Base-by-base conservation (phyloP, 2,888 invertebrate species). In the Balanococcus diminutus region DNA sequence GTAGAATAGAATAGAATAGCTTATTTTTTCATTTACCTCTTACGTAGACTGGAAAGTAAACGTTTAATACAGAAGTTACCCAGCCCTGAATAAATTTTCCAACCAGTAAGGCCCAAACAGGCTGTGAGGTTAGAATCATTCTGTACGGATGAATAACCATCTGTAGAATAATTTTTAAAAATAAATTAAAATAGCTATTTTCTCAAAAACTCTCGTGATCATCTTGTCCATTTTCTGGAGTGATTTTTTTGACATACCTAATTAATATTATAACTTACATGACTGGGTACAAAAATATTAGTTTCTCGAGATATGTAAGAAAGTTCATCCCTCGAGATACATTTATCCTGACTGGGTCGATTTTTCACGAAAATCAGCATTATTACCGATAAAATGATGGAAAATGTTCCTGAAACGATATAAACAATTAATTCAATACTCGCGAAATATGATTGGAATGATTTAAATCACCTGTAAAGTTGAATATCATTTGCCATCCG, bases 71-170 rank as follows among this genome's bases (percentile, higher is more conserved):
- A 9, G 79, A 79, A n/a, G 8, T 32, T 39, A 39, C 19, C 79
- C 79, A 79, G 22, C 36, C 28, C 2, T 79, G 36, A 28, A 79
- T 32, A n/a, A 79, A 79, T 39, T 32, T 31, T 3, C 39, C 79
- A 0, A 19, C 39, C 9, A 79, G 39, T 19, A 79, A 39, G 39
- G 79, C 79, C 79, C 79, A 79, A 11, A 79, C 32, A 8, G 79
- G 36, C 11, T 9, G n/a, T 32, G 79, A 79, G 3, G 39, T 79
- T 14, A 79, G 6, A 19, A 79, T 79, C 32, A 36, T 32, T n/a
- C n/a, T 79, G 19, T 39, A 79, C 19, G 79, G 79, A 79, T 79
- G 79, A n/a, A 79, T 39, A 2, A 79, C 39, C 79, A 51, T 51
- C 51, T 51, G 51, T 19, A 19, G 19, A 51, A 19, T 6, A 51